Evolutionary conservation across 2,797 vertebrate species (phyloP), one percentile per base, ranked within the genome.

Genomic region (Fistularia tabacaria): DNA sequence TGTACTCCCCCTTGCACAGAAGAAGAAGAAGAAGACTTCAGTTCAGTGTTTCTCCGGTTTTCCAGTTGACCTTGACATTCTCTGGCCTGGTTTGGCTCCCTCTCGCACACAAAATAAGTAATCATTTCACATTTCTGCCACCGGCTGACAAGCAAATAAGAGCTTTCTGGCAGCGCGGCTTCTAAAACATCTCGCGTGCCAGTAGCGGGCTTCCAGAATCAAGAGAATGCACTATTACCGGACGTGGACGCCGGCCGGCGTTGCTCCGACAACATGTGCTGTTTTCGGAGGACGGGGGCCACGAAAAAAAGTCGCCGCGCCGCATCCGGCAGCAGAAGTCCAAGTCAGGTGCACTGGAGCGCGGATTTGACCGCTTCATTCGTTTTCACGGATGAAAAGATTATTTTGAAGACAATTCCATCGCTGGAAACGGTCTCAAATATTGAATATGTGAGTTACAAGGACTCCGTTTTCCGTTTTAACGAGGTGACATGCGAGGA

Each of bases 391-490:
- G 10, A 40, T 40, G 39, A 40, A 40, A 8, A 10, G 10, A 10
- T 10, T 40, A 2, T 40, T 40, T 10, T 3, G 7, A 8, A 10
- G 10, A 10, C 39, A 40, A 3, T 74, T 74, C 44, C 55, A 5
- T 73, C 81, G 46, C 62, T 50, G 41, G 49, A 79, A 72, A 79
- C 69, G 78, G 56, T 66, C 47, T 60, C 63, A 37, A 49, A 66
- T 62, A 57, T 61, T 25, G 39, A 40, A 57, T 58, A 69, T 80
- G 81, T 79, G 61, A 71, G 75, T 84, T 73, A 83, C 80, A 25
- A 25, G 25, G 25, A 5, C 25, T 25, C 25, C 5, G 25, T 25
- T 25, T 25, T 25, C 25, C 2, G 2, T 25, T 25, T 25, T 2
- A 25, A 25, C 2, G 2, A 25, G 25, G 25, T 25, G 25, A 25